Evolutionary conservation across 2,797 vertebrate genomes (phyloP).

Genomic region (Anguilla anguilla): DNA sequence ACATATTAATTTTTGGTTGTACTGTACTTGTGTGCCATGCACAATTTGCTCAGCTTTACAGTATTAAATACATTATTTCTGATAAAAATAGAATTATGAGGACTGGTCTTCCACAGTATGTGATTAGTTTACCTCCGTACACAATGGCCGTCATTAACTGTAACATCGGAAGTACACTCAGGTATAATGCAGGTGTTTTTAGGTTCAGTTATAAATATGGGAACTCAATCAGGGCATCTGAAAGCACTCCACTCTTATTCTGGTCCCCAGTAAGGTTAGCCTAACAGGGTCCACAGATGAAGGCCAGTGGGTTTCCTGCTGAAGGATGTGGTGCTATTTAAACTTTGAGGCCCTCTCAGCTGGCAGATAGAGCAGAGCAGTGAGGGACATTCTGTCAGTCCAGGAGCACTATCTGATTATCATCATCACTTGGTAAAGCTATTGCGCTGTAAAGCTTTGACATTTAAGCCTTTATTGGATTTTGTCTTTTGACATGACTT

Average conservation of each 20-base stretch:
- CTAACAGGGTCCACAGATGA: not conserved
- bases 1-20: not conserved
- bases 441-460: not conserved
- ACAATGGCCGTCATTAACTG: conserved; percentile 3
- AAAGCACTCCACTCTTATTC: not conserved
- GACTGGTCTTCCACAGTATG: not conserved
- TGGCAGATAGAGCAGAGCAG: not conserved
- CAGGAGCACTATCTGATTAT: not conserved
- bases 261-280: not conserved
- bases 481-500: not conserved
- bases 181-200: conserved; percentile 18
- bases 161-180: not conserved
- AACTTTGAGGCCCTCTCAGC: not conserved
- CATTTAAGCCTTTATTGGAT: not conserved
- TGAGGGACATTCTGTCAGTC: not conserved
- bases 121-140: not conserved
- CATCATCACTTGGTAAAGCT: not conserved
- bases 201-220: not conserved
- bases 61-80: not conserved
- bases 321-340: not conserved
- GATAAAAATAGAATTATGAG: conserved; percentile 15
- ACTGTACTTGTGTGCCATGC: not conserved
- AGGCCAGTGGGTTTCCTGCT: not conserved
- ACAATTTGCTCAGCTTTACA: not conserved
- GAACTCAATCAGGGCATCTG: conserved; percentile 13